Base-by-base conservation (phyloP, 2,888 invertebrate species). In the Priocnemis perturbator region DNA sequence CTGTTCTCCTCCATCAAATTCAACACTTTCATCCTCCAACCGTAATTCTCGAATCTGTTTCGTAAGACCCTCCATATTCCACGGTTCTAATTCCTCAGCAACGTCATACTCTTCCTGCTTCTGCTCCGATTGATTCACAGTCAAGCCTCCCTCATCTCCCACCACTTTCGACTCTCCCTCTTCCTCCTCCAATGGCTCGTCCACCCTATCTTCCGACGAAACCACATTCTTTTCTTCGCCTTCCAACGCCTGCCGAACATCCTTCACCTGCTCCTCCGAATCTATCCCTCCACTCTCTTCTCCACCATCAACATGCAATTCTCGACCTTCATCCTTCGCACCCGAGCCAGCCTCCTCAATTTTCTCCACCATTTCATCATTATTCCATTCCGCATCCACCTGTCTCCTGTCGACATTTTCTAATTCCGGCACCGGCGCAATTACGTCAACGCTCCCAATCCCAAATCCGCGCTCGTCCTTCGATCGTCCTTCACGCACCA, bases 391-490 rank as follows among this genome's bases (percentile, higher is more conserved):
- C 37, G 17, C 53, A 3, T 47, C 11, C 47, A 64, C 17, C 20
- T 21, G 57, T 21, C 20, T 21, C 59, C 23, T n/a, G n/a, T 14
- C 15, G 14, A 60, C 71, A 71, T 45, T 55, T 15, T 75, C 76
- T 74, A 79, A 74, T 81, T 83, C 62, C 17, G 65, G 48, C 15
- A 30, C n/a, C 0, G 48, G 44, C 72, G 63, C 73, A 67, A n/a
- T n/a, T n/a, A 72, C 61, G 75, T 80, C 58, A 53, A n/a, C n/a
- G n/a, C n/a, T n/a, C n/a, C 78, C 70, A 4, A 47, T 19, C 64
- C 73, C 80, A 79, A 80, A 74, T 79, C 58, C 66, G 73, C 74
- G 74, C 61, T 26, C 26, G 26, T 26, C 26, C 7, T 7, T 26
- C 3, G 45, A 64, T 53, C 17, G 48, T 63, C 48, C 69, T 64